A percentile compares a stretch with the other conserved stretches of the same genome.
Evolutionary conservation across 2,888 invertebrate genomes (phyloP).

Genomic region (Biston stratarius): DNA sequence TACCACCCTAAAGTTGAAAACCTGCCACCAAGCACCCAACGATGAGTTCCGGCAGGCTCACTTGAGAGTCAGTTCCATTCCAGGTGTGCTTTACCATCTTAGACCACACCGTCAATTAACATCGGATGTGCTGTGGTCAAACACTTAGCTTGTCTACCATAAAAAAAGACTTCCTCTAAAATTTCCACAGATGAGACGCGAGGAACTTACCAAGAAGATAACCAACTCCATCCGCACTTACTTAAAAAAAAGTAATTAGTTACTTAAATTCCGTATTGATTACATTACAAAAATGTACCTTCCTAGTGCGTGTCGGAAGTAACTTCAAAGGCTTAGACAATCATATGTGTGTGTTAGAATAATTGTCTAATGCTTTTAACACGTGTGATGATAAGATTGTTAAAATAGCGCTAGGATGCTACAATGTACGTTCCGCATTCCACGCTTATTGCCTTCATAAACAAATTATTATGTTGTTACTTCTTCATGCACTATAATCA

Average conservation of each 20-base stretch:
- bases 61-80: too few species aligned
- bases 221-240: not conserved
- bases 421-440: slow-evolving; percentile 26
- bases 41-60: too few species aligned
- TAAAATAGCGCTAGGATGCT: slow-evolving; percentile 15
- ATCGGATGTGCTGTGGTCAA: too few species aligned
- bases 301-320: slow-evolving; percentile 29
- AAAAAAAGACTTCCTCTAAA: too few species aligned
- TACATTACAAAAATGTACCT: slow-evolving; percentile 20
- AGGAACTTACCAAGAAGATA: not conserved
- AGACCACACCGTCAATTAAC: too few species aligned
- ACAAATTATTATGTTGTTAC: slow-evolving; percentile 8
- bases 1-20: too few species aligned
- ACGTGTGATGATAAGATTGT: slow-evolving; percentile 21
- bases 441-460: slow-evolving; percentile 20
- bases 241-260: not conserved
- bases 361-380: slow-evolving; percentile 26
- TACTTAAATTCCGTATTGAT: slow-evolving; percentile 16
- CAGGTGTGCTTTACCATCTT: too few species aligned
- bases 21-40: too few species aligned
- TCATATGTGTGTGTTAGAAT: slow-evolving; percentile 12
- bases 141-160: too few species aligned
- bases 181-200: too few species aligned
- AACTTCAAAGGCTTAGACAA: not conserved
- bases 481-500: not conserved